These are phyloP conservation scores for Toxotes chatareus DNA, from an alignment of 2,113 vertebrate genomes.

Conservation along the genomic window DNA sequence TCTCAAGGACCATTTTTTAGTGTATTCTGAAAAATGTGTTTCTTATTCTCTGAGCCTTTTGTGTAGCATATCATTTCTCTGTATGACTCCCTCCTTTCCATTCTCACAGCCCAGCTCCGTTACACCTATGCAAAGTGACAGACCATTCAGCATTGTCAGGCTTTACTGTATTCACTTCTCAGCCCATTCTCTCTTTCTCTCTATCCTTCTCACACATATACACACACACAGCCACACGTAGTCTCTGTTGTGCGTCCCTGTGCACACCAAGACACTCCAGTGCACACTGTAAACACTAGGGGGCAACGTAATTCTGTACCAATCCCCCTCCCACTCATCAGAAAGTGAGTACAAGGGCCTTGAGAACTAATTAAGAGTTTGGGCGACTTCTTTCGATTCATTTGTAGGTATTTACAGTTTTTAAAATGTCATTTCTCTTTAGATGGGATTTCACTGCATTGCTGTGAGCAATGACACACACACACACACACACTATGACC, in stretches of 20 bases:
- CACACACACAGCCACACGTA: neutral
- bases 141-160: slow-evolving; percentile 4
- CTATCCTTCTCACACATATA: neutral
- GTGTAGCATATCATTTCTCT: neutral
- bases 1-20: neutral
- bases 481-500: neutral
- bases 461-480: slow-evolving; percentile 1
- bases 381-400: slow-evolving; percentile 50
- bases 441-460: slow-evolving; percentile 36
- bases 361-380: slow-evolving; percentile 58
- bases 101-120: slow-evolving; percentile 33
- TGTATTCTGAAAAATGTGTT: slow-evolving; percentile 15
- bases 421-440: slow-evolving; percentile 22
- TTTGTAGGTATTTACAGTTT: slow-evolving; percentile 65
- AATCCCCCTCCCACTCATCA: neutral
- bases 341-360: slow-evolving; percentile 13
- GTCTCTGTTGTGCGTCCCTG: neutral
- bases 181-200: neutral
- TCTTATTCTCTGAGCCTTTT: slow-evolving; percentile 5
- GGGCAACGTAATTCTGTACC: slow-evolving; percentile 76
- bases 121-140: slow-evolving; percentile 35
- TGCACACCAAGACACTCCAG: neutral
- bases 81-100: neutral
- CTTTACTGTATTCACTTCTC: slow-evolving; percentile 7
- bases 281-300: slow-evolving; percentile 71